These are phyloP conservation scores for Saguinus imperator DNA, from an alignment of 2,113 vertebrate genomes.

Conservation along the genomic window DNA sequence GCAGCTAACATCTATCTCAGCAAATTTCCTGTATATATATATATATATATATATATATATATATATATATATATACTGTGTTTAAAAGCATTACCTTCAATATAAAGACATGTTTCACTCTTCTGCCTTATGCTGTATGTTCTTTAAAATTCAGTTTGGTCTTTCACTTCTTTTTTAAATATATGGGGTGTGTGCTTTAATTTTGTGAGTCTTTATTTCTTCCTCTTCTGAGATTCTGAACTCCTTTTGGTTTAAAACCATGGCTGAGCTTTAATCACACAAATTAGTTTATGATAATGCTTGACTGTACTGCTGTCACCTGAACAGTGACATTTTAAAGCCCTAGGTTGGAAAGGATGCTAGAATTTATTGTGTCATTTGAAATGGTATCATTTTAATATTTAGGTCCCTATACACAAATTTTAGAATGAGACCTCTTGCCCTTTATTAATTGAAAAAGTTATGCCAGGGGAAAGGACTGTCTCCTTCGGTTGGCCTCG, in stretches of 20 bases:
- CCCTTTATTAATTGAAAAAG: conserved; percentile 67
- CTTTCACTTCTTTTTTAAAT: not conserved
- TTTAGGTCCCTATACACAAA: conserved; percentile 6
- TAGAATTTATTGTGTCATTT: conserved; percentile 47
- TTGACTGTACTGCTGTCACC: not conserved
- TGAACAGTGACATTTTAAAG: conserved; percentile 37
- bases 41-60: no score
- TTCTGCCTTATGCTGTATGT: not conserved
- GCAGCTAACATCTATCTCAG: not conserved
- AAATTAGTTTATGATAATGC: not conserved
- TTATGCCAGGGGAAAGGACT: not conserved
- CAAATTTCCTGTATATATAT: not conserved
- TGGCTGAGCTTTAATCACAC: conserved; percentile 35
- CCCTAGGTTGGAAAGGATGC: not conserved
- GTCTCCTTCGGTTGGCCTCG: not conserved
- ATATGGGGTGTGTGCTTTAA: not conserved
- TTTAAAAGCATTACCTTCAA: not conserved
- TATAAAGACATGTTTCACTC: not conserved
- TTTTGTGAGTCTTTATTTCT: not conserved
- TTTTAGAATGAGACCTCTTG: conserved; percentile 54
- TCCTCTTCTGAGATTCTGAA: not conserved
- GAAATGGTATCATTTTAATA: conserved; percentile 48
- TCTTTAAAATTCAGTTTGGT: not conserved
- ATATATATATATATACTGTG: no score
- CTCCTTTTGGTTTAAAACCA: not conserved